Conservation (phyloP, 2,888 invertebrate species). For the Pseudoips prasinana region DNA sequence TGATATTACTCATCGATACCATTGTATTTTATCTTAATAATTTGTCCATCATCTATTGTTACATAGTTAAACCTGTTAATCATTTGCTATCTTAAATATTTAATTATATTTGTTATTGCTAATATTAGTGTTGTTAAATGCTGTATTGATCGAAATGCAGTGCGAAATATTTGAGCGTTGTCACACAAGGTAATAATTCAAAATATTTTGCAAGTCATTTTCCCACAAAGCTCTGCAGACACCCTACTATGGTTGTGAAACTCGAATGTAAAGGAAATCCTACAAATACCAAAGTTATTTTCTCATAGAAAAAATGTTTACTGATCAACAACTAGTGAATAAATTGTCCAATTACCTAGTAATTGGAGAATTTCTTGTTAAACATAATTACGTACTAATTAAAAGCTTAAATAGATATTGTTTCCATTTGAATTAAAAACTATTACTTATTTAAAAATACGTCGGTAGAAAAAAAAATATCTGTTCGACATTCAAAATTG, state of each 20-base stretch:
- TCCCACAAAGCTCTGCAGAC: slow-evolving; percentile 45
- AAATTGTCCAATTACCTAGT: no score
- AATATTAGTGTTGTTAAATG: no score
- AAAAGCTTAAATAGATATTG: no score
- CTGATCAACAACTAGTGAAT: no score
- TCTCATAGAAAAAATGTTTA: no score
- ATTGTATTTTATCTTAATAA: slow-evolving; percentile 51
- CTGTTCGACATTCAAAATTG: no score
- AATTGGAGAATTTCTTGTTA: no score
- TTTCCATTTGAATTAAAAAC: no score
- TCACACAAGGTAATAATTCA: slow-evolving; percentile 20
- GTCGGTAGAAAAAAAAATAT: no score
- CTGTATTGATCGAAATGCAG: slow-evolving; percentile 15
- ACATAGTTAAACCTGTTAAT: slow-evolving; percentile 14
- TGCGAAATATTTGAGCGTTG: slow-evolving; percentile 14
- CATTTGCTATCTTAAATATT: background rate
- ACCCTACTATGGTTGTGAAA: slow-evolving; percentile 18
- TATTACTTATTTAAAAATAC: no score
- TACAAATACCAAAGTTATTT: slow-evolving; percentile 3
- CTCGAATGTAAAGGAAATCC: slow-evolving; percentile 6
- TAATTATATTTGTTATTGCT: background rate
- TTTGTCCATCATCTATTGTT: slow-evolving; percentile 46
- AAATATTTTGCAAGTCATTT: slow-evolving; percentile 52
- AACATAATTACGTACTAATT: no score
- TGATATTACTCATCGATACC: slow-evolving; percentile 50